phyloP scores from a whole-genome alignment of 1,140 invertebrate genomes.

The Drosophila kohkoa region DNA sequence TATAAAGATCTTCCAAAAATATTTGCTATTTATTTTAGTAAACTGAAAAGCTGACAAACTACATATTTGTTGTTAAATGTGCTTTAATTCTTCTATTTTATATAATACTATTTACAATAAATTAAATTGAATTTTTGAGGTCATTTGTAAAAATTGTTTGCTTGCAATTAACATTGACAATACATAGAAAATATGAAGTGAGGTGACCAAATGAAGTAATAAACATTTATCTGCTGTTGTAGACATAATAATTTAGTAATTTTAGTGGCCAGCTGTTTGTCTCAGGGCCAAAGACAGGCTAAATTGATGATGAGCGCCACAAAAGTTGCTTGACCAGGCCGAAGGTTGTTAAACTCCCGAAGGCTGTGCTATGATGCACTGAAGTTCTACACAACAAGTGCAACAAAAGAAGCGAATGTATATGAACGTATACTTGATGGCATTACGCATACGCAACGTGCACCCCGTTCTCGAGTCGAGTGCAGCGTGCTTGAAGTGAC shows the following conservation, averaged over 20 bases:
- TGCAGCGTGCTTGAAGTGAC: conserved; percentile 5
- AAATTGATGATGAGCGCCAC: background rate
- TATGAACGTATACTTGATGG: conserved; percentile 7
- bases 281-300: background rate
- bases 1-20: too few species aligned
- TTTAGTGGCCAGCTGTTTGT: background rate
- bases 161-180: too few species aligned
- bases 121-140: too few species aligned
- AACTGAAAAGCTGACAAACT: too few species aligned
- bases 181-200: too few species aligned
- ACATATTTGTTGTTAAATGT: too few species aligned
- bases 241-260: background rate
- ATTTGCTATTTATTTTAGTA: too few species aligned
- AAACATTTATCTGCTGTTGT: background rate
- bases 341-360: background rate
- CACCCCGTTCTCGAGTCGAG: background rate
- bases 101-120: too few species aligned
- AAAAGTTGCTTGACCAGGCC: background rate
- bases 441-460: conserved; percentile 40
- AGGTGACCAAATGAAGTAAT: background rate
- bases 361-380: background rate
- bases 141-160: too few species aligned
- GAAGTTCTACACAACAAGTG: background rate
- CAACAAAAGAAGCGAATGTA: background rate
- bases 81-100: too few species aligned